Conservation (phyloP, 2,797 vertebrate species). For the Pipistrellus nathusii region DNA sequence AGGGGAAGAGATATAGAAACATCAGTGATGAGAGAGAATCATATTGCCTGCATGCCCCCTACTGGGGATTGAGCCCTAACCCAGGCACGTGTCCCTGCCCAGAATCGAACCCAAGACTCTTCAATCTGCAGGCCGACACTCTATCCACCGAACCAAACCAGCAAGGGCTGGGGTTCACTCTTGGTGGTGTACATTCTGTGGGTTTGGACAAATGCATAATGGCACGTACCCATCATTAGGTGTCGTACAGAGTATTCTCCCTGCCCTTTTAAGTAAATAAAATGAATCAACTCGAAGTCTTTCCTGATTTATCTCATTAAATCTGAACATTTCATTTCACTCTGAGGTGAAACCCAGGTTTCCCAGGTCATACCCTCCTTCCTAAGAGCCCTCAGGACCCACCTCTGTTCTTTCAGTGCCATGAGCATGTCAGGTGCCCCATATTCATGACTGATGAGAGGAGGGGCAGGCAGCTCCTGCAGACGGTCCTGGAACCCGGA, state of each 20-base stretch:
- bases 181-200: neutral
- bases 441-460: neutral
- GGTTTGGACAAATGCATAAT: neutral
- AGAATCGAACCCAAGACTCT: too few species aligned
- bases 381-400: neutral
- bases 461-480: neutral
- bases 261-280: neutral
- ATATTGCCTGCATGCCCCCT: too few species aligned
- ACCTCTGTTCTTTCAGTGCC: neutral
- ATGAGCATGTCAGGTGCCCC: accelerated
- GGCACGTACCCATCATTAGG: too few species aligned
- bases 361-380: neutral
- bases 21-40: too few species aligned
- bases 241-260: neutral
- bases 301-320: neutral
- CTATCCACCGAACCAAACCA: too few species aligned
- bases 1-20: too few species aligned
- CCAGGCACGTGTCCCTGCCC: too few species aligned
- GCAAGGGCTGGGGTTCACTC: neutral
- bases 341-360: neutral
- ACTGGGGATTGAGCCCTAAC: too few species aligned
- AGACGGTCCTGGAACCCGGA: neutral
- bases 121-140: too few species aligned
- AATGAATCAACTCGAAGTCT: neutral
- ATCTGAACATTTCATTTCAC: neutral